phyloP scores from a whole-genome alignment of 2,113 vertebrate species.

The Microtus pennsylvanicus region DNA sequence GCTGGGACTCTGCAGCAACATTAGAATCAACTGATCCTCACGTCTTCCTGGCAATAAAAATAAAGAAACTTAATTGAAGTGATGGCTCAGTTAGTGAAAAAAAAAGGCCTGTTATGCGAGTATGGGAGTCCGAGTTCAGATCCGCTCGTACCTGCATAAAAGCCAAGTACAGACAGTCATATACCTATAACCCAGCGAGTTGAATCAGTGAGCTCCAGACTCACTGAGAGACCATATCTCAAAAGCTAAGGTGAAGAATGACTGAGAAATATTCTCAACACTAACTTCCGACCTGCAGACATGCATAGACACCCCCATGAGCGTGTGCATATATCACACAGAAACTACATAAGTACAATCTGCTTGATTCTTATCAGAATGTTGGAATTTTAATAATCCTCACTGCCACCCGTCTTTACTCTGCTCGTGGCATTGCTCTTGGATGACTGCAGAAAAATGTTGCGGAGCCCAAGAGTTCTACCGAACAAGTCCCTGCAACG shows the following conservation, averaged over 20 bases:
- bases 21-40: neutral
- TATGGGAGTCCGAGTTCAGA: neutral
- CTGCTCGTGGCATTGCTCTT: neutral
- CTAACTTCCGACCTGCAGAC: neutral
- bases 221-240: neutral
- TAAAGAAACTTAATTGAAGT: neutral
- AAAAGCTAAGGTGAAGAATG: neutral
- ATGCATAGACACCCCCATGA: neutral
- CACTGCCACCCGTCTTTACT: neutral
- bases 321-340: neutral
- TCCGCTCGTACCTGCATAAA: neutral
- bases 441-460: neutral
- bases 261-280: neutral
- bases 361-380: constrained; percentile 6
- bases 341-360: neutral
- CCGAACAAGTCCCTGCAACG: constrained; percentile 37
- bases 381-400: constrained; percentile 28
- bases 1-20: neutral
- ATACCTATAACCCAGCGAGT: neutral
- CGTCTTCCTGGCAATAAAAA: neutral
- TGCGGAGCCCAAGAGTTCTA: constrained; percentile 10
- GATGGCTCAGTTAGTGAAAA: neutral
- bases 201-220: neutral
- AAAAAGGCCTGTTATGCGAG: neutral
- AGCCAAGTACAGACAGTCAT: neutral